Evolutionary conservation across 2,113 vertebrate genomes (phyloP).

Genomic region (Microcebus tavaratra): DNA sequence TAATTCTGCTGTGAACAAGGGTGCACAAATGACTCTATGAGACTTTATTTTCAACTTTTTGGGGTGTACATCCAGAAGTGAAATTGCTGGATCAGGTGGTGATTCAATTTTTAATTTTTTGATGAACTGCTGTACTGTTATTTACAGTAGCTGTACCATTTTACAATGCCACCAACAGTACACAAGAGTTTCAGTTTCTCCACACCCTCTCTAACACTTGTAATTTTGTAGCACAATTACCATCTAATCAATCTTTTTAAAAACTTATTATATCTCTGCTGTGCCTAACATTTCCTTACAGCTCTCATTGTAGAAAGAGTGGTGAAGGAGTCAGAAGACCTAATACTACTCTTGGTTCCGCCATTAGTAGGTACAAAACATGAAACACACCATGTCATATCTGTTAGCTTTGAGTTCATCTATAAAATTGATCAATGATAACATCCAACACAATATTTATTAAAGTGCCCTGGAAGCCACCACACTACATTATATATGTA

Average conservation of each 20-base stretch:
- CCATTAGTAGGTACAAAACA: not conserved
- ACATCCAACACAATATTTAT: not conserved
- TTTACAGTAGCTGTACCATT: not conserved
- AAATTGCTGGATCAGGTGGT: no score
- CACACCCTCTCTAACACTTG: not conserved
- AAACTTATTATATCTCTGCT: not conserved
- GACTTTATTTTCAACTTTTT: not conserved
- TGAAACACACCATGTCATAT: not conserved
- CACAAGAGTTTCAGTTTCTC: not conserved
- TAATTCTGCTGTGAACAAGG: not conserved
- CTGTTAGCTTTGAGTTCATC: not conserved
- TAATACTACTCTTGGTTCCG: not conserved
- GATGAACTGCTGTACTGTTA: not conserved
- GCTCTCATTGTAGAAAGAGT: not conserved
- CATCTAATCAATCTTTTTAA: not conserved
- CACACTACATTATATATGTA: not conserved
- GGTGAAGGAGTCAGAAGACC: not conserved
- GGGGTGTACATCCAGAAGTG: no score
- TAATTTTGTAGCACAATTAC: not conserved
- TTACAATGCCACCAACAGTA: not conserved
- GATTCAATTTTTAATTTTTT: no score
- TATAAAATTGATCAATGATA: not conserved
- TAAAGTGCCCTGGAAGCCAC: not conserved
- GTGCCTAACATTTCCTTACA: not conserved
- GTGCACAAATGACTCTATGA: not conserved